Conservation (phyloP, 2,888 invertebrate genomes). For the Hydropsyche betteni region DNA sequence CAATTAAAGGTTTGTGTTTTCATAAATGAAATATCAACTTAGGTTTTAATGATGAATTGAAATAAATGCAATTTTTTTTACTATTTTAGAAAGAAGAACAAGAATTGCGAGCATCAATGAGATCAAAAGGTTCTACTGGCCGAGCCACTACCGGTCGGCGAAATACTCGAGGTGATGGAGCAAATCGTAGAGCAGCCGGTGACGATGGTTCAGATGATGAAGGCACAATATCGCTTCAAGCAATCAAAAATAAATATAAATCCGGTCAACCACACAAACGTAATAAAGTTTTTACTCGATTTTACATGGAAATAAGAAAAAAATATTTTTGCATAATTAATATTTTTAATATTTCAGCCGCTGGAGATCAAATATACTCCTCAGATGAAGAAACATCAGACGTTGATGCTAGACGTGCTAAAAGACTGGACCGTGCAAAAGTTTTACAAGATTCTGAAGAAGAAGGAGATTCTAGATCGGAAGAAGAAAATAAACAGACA, state of each 20-base stretch:
- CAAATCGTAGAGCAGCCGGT: constrained; percentile 62
- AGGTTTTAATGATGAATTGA: neutral
- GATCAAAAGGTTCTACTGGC: constrained; percentile 66
- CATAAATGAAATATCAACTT: neutral
- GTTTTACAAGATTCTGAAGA: constrained; percentile 84
- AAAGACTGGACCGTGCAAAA: constrained; percentile 79
- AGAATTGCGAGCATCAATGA: constrained; percentile 87
- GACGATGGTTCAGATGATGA: constrained; percentile 95
- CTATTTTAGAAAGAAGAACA: constrained; percentile 90
- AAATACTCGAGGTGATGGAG: constrained; percentile 59
- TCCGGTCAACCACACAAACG: constrained; percentile 66
- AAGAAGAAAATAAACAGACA: constrained; percentile 33
- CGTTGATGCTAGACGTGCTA: constrained; percentile 77
- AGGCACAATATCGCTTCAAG: constrained; percentile 89
- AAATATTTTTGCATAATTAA: neutral
- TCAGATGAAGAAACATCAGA: constrained; percentile 89
- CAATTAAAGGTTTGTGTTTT: constrained; percentile 78
- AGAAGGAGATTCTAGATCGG: constrained; percentile 57
- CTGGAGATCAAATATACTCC: constrained; percentile 81
- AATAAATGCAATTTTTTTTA: constrained; percentile 28
- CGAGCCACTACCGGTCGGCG: constrained; percentile 60
- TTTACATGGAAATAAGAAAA: constrained; percentile 3
- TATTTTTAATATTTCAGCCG: constrained; percentile 55
- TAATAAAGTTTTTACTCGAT: constrained; percentile 36
- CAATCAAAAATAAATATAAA: constrained; percentile 95